Evolutionary conservation across 2,888 invertebrate genomes (phyloP).

Genomic region (Blera fallax): DNA sequence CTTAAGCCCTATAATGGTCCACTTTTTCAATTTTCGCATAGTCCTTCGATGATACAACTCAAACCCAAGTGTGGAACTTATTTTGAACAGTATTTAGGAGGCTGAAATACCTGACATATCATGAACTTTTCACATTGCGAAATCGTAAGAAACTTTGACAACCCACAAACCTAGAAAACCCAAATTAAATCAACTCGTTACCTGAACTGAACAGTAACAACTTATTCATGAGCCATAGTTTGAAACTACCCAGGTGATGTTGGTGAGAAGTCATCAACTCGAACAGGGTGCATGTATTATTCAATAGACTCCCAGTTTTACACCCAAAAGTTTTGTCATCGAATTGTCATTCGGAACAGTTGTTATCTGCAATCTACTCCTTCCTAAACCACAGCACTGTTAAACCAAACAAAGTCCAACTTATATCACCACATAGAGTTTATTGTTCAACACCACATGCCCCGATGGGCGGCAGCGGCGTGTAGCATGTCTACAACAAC

Average conservation of each 20-base stretch:
- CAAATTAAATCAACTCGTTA: neutral
- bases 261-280: slow-evolving; percentile 1
- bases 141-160: neutral
- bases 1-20: too few relatives aligned
- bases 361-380: neutral
- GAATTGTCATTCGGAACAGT: slow-evolving; percentile 3
- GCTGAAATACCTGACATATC: too few relatives aligned
- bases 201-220: neutral
- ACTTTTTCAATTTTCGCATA: too few relatives aligned
- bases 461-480: neutral
- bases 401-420: neutral
- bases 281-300: neutral
- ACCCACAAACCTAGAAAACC: neutral
- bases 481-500: neutral
- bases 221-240: neutral
- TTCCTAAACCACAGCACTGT: neutral
- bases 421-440: neutral
- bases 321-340: slow-evolving; percentile 18
- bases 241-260: neutral
- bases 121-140: neutral
- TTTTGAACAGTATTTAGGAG: too few relatives aligned
- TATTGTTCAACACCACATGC: slow-evolving; percentile 1
- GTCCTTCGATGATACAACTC: too few relatives aligned
- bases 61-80: too few relatives aligned
- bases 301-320: neutral